phyloP scores from a whole-genome alignment of 2,113 vertebrate species.

The Typhlomys cinereus region DNA sequence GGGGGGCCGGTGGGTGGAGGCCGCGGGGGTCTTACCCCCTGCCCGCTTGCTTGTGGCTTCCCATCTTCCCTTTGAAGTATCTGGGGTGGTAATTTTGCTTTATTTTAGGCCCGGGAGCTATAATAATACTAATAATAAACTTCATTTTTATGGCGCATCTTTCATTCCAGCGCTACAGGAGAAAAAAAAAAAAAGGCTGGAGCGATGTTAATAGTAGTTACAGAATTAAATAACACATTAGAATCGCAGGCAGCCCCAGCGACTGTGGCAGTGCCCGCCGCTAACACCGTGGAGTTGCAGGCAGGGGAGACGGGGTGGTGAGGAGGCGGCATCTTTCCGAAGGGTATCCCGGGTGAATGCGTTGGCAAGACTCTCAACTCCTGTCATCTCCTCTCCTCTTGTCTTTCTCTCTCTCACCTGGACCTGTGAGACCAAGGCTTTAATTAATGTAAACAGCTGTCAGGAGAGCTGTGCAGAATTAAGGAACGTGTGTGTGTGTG shows the following conservation, averaged over 20 bases:
- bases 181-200: conserved; percentile 13
- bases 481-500: background rate
- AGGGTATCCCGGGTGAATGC: conserved; percentile 47
- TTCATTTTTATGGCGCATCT: conserved; percentile 62
- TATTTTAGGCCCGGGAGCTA: conserved; percentile 58
- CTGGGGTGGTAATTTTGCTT: conserved; percentile 36
- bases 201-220: conserved; percentile 44
- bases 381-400: background rate
- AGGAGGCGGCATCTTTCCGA: background rate
- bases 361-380: background rate
- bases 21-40: background rate
- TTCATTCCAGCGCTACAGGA: conserved; percentile 61
- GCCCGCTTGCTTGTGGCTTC: background rate
- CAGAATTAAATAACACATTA: conserved; percentile 54
- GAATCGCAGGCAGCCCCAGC: conserved; percentile 47
- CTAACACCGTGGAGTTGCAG: background rate
- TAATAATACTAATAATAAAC: conserved; percentile 67
- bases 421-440: conserved; percentile 59
- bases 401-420: background rate
- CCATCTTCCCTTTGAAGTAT: conserved; percentile 39
- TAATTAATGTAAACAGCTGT: conserved; percentile 50
- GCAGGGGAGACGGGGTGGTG: background rate
- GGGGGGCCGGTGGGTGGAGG: background rate
- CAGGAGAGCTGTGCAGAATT: background rate
- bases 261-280: background rate